phyloP scores from a whole-genome alignment of 2,113 vertebrate genomes.

The Zeus faber region DNA sequence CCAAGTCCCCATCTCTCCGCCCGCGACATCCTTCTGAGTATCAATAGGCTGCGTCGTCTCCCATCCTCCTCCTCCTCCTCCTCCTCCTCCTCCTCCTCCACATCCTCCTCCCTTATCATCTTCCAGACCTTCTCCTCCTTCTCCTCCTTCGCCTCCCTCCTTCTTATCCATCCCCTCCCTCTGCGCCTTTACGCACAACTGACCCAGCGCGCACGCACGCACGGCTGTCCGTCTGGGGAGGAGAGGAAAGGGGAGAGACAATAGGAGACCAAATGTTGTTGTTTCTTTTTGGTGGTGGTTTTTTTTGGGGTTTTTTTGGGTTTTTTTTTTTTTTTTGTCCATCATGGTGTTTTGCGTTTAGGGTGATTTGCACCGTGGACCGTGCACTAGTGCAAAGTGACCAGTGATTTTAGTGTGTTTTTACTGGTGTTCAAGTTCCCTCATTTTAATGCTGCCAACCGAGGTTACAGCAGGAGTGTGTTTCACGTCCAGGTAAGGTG shows the following conservation, averaged over 20 bases:
- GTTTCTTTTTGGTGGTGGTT: too few relatives aligned
- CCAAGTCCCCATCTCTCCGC: constrained; percentile 28
- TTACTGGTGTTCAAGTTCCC: constrained; percentile 43
- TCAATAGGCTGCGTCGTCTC: constrained; percentile 58
- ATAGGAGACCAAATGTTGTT: too few relatives aligned
- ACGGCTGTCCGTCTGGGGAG: constrained; percentile 38
- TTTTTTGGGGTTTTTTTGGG: too few relatives aligned
- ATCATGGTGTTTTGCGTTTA: constrained; percentile 58
- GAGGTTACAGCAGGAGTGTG: constrained; percentile 78
- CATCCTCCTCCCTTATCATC: constrained; percentile 27
- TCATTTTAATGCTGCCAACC: constrained; percentile 77
- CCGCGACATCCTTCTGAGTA: constrained; percentile 37
- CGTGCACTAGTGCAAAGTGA: constrained; percentile 57
- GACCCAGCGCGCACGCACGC: constrained; percentile 54
- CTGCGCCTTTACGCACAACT: constrained; percentile 61
- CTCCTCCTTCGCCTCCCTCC: constrained; percentile 36
- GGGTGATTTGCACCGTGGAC: constrained; percentile 39
- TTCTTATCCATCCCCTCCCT: constrained; percentile 63
- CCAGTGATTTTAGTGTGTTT: constrained; percentile 30
- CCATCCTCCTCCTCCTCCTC: constrained; percentile 61
- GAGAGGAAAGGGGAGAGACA: constrained; percentile 59
- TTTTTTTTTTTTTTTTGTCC: too few relatives aligned
- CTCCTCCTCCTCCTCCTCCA: constrained; percentile 43
- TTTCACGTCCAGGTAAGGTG: constrained; percentile 77
- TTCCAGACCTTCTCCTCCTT: constrained; percentile 9